These are phyloP conservation scores for Eurois occulta DNA, from an alignment of 2,888 invertebrate species.

Conservation along the genomic window DNA sequence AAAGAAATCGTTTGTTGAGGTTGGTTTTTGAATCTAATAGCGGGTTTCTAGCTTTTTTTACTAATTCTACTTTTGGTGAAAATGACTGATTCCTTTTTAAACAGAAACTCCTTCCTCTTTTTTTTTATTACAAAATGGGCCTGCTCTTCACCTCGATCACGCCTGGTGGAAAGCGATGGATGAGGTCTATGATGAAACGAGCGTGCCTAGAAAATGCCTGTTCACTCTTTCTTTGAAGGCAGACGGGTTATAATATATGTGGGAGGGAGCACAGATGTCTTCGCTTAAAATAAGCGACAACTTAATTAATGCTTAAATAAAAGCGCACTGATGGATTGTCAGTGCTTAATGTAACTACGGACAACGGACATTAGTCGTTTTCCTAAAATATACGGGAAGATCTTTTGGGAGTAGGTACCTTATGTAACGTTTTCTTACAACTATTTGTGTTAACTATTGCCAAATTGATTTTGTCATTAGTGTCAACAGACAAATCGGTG, in stretches of 20 bases:
- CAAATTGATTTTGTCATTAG: conserved; percentile 45
- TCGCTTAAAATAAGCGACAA: no score
- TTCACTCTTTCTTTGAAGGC: no score
- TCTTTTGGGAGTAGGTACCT: not conserved
- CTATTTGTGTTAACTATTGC: conserved; percentile 9
- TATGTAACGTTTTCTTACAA: conserved; percentile 7
- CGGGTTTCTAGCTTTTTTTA: not conserved
- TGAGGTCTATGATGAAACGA: no score
- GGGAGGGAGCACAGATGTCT: no score
- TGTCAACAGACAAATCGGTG: not conserved
- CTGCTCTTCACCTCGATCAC: no score
- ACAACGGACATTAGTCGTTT: not conserved
- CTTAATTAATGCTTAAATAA: not conserved
- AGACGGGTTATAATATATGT: no score
- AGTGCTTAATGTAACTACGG: not conserved
- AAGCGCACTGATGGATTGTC: not conserved
- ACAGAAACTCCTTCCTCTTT: not conserved
- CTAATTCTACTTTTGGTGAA: not conserved
- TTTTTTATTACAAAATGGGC: no score
- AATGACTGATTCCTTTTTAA: not conserved
- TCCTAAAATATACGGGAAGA: not conserved
- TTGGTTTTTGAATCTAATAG: not conserved
- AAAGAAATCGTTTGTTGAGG: not conserved
- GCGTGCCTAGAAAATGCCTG: no score
- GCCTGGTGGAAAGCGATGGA: no score